Evolutionary conservation across 2,888 invertebrate genomes (phyloP).

Genomic region (Nemapogon koenigi): DNA sequence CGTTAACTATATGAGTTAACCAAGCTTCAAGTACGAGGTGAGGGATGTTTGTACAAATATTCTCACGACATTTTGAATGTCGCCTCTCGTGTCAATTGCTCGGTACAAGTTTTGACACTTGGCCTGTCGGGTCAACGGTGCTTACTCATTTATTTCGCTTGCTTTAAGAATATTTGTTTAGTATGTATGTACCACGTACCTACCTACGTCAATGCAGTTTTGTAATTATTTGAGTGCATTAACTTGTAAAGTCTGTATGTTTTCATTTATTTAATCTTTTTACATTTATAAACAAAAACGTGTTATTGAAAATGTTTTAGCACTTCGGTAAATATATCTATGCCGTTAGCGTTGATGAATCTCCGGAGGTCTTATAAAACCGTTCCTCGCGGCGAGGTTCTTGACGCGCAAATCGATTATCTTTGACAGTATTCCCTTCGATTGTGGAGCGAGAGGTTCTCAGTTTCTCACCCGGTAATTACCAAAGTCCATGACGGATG

Average conservation of each 20-base stretch:
- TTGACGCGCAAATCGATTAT: slow-evolving; percentile 52
- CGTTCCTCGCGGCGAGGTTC: slow-evolving; percentile 27
- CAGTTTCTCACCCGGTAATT: slow-evolving; percentile 40
- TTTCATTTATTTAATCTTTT: not conserved
- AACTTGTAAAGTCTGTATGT: not conserved
- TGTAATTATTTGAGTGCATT: not conserved
- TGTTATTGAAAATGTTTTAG: not conserved
- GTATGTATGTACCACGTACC: not conserved
- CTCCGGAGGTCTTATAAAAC: slow-evolving; percentile 27
- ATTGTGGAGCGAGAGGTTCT: slow-evolving; percentile 39
- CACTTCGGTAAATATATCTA: no score
- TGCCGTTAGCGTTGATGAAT: slow-evolving; percentile 40
- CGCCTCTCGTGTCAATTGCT: slow-evolving; percentile 45
- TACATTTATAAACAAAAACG: not conserved
- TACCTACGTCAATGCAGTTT: not conserved
- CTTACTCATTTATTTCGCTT: slow-evolving; percentile 34
- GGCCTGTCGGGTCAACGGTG: slow-evolving; percentile 39
- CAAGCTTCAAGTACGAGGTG: no score
- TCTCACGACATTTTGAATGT: slow-evolving; percentile 43
- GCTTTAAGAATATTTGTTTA: slow-evolving; percentile 36
- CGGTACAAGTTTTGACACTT: slow-evolving; percentile 52
- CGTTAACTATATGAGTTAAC: slow-evolving; percentile 5
- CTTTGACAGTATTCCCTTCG: slow-evolving; percentile 45
- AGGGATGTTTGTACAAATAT: slow-evolving; percentile 56
- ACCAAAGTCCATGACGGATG: slow-evolving; percentile 28